These are phyloP conservation scores for Phoxinus dragarum DNA, from an alignment of 2,797 vertebrate genomes.

Conservation along the genomic window DNA sequence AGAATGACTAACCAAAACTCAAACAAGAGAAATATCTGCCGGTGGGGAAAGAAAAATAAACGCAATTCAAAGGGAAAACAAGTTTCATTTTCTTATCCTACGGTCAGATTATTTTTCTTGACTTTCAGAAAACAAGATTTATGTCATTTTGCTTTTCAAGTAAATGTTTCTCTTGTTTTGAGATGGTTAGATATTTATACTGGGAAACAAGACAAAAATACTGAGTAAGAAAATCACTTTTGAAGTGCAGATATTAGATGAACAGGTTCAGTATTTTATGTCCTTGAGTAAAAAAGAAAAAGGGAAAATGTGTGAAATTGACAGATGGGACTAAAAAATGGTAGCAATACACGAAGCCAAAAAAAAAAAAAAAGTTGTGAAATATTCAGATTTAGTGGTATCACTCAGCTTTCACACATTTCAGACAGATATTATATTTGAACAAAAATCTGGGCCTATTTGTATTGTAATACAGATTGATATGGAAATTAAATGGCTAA, in stretches of 20 bases:
- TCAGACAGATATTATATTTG: not conserved
- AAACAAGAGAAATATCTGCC: too few relatives aligned
- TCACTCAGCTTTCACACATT: not conserved
- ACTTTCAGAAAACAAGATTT: not conserved
- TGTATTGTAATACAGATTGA: not conserved
- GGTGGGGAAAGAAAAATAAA: not conserved
- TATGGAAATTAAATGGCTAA: not conserved
- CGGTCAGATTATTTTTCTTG: not conserved
- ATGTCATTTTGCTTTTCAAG: not conserved
- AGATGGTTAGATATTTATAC: not conserved
- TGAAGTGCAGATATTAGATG: not conserved
- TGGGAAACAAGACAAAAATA: not conserved
- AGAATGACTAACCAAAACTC: too few relatives aligned
- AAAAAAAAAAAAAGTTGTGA: not conserved
- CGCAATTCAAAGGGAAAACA: not conserved
- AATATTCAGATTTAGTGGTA: not conserved
- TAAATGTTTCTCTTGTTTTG: not conserved
- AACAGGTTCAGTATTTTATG: not conserved
- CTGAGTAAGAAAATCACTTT: not conserved
- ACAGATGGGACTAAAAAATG: constrained; percentile 3
- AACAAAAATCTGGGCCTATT: not conserved
- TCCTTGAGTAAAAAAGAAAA: not conserved
- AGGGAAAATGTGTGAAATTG: not conserved
- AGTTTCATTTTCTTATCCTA: too few relatives aligned
- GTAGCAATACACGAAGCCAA: not conserved